Base-by-base conservation (phyloP, 1,140 invertebrate genomes). In the Polypedilum vanderplanki region DNA sequence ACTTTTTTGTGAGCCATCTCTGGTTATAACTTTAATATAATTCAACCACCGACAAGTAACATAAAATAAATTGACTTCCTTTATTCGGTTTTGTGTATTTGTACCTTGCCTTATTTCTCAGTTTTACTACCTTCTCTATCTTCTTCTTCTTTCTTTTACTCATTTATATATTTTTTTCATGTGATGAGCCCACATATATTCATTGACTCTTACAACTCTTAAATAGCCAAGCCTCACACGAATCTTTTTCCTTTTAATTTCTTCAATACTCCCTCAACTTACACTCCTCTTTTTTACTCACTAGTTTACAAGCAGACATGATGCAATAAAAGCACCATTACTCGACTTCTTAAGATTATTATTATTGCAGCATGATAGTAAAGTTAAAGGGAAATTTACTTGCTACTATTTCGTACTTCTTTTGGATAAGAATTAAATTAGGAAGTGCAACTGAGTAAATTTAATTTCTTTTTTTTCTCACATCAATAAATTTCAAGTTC, bases 331-430 rank as follows among this genome's bases (percentile, higher is more conserved):
- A 57, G 46, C 46, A 57, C 10, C 46, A 57, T 57, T 57, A 57
- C 46, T 57, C 46, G 46, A 57, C 46, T 57, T 57, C 46, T 57
- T 57, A 57, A 57, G 46, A 57, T 57, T 57, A 57, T 57, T 57
- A 57, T n/a, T 57, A 57, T 57, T 57, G n/a, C 46, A 57, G 46
- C 12, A 57, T 57, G 46, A 57, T 57, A 57, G 46, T 57, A 57
- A 57, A 57, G 10, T 57, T 12, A 57, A n/a, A n/a, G 46, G 10
- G 46, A 57, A 4, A 46, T 46, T 46, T 46, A 12, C 15, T 46
- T 33, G 24, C 24, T 33, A 3, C 24, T 33, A 33, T 33, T 33
- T 33, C 24, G 1, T 33, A 3, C 24, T 33, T 33, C 24, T 33
- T 33, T 33, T 33, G 24, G 46, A 2, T 17, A 57, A 15, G n/a